Evolutionary conservation across 2,113 vertebrate genomes (phyloP).

Genomic region (Felis chaus): DNA sequence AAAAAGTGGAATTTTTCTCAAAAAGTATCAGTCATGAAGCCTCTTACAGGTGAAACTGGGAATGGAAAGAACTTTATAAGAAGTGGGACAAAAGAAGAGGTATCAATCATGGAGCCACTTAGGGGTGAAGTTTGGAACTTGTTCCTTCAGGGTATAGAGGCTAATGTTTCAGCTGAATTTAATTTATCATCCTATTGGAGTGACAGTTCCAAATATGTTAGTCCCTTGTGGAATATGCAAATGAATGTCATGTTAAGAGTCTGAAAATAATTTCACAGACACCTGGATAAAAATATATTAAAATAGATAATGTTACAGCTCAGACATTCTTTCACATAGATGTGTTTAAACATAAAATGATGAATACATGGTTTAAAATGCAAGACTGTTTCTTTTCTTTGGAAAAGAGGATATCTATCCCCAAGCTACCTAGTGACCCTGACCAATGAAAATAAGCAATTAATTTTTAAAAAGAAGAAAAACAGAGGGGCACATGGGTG

Average conservation of each 20-base stretch:
- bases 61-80: background rate
- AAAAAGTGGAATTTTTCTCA: background rate
- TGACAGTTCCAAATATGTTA: constrained; percentile 11
- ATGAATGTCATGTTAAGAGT: background rate
- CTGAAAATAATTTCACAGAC: constrained; percentile 34
- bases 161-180: background rate
- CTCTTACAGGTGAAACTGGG: background rate
- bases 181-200: background rate
- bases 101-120: background rate
- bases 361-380: background rate
- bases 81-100: background rate
- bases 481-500: too few relatives aligned
- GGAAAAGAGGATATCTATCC: background rate
- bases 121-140: background rate
- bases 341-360: constrained; percentile 39
- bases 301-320: background rate
- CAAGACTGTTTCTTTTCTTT: background rate
- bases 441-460: background rate
- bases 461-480: background rate
- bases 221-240: background rate
- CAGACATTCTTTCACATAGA: background rate
- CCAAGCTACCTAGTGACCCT: background rate
- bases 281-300: constrained; percentile 26
- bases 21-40: background rate
- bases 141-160: background rate